Evolutionary conservation across 2,888 invertebrate species (phyloP), one percentile per base, ranked within the genome.

Genomic region (Phortica okadai): DNA sequence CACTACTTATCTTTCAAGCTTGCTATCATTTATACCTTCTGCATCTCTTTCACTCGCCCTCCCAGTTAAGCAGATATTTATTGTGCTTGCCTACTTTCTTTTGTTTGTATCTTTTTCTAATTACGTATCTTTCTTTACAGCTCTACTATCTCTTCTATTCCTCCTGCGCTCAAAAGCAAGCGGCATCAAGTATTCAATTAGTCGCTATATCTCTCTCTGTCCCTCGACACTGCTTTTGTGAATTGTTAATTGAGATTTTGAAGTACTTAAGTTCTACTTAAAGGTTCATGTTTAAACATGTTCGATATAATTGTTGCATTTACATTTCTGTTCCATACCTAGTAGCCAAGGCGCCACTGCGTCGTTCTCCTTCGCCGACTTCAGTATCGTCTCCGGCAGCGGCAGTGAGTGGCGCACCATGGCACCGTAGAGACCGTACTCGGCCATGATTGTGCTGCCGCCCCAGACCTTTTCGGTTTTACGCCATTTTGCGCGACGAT

Each of bases 381-480:
- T 99, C 88, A 99, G 94, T 90, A 99, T 99, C 83, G 99, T 99
- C 89, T 99, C 99, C 1, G 99, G 99, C 83, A 99, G 94, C 0
- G 99, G 99, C 82, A 99, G 94, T 70, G 99, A 99, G 92, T 99
- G 99, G 81, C 99, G 94, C 83, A 99, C 99, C 99, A 99, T 99
- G 84, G 99, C 99, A 0, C 99, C 99, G 92, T 99, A 99, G 73
- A 99, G 94, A 2, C 99, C 99, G 91, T 99, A 99, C 92, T 99
- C 99, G 82, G 99, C 99, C 99, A 99, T 99, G 90, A 99, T 99
- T 86, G 99, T 99, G 90, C 98, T 98, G 88, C 98, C 94, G 70
- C 99, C 99, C 99, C 99, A 99, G 86, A 98, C 99, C 91, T 99
- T 99, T 93, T 99, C 99, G 75, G 99, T 99, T 92, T 99, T 99